Evolutionary conservation across 2,888 invertebrate species (phyloP).

Genomic region (Nomada ferruginata): DNA sequence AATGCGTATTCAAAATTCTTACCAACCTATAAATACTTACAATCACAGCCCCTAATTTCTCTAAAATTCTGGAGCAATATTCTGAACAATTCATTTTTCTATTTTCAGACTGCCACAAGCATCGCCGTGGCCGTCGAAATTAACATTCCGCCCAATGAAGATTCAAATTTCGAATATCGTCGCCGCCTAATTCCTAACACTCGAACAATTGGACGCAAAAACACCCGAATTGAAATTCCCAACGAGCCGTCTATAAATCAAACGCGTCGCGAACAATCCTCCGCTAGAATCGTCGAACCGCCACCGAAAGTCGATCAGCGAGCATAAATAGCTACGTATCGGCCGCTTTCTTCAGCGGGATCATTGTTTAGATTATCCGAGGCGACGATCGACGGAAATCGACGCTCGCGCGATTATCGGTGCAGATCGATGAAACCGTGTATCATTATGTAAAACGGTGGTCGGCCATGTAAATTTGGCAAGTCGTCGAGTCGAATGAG

Average conservation of each 20-base stretch:
- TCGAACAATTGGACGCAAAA: not conserved
- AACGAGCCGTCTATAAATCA: too few species aligned
- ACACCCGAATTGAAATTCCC: not conserved
- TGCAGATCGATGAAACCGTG: conserved; percentile 17
- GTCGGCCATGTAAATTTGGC: conserved; percentile 38
- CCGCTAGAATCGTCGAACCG: not conserved
- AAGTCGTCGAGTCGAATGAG: conserved; percentile 12
- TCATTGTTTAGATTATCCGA: conserved; percentile 20
- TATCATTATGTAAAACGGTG: conserved; percentile 45
- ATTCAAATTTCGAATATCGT: too few species aligned
- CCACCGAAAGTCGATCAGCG: not conserved
- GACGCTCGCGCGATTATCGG: not conserved
- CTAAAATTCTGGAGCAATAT: too few species aligned
- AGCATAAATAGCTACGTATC: not conserved
- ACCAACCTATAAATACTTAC: too few species aligned
- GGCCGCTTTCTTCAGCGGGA: conserved; percentile 5
- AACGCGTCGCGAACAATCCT: not conserved
- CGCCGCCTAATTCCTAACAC: too few species aligned
- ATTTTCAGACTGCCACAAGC: too few species aligned
- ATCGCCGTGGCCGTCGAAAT: too few species aligned
- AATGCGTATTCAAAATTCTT: too few species aligned
- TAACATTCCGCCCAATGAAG: too few species aligned
- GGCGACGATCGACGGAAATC: not conserved
- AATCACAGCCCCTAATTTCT: too few species aligned
- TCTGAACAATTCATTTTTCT: too few species aligned